phyloP scores from a whole-genome alignment of 2,888 invertebrate species.

The Eledone cirrhosa region DNA sequence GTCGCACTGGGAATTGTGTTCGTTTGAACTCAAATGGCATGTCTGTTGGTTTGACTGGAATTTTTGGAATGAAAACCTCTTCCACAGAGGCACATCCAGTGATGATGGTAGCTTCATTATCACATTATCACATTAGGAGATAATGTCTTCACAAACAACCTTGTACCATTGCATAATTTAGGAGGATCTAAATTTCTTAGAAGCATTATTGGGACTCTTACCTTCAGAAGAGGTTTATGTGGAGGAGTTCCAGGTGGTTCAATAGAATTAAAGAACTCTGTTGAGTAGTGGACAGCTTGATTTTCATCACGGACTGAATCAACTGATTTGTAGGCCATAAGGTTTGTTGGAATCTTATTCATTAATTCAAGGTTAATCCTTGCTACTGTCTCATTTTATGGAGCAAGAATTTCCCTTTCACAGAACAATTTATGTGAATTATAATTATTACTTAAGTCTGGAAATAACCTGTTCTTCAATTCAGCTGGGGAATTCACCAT shows the following conservation, averaged over 20 bases:
- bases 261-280: neutral
- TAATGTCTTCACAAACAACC: neutral
- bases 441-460: no score
- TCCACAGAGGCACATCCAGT: neutral
- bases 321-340: neutral
- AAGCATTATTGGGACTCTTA: neutral
- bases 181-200: slow-evolving; percentile 8
- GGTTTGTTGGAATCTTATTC: no score
- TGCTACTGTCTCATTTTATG: neutral
- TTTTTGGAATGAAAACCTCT: neutral
- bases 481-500: no score
- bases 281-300: neutral
- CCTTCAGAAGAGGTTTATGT: neutral
- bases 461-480: no score
- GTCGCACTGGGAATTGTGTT: no score
- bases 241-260: neutral
- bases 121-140: neutral
- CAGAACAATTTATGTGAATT: neutral
- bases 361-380: neutral
- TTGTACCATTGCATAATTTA: neutral
- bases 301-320: neutral
- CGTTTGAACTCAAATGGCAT: no score
- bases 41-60: no score
- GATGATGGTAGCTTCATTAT: neutral
- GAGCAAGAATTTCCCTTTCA: neutral